Percentiles rank a stretch among this genome's conserved stretches.
These are phyloP conservation scores for Dascyllus trimaculatus DNA, from an alignment of 2,113 vertebrate genomes.

Conservation along the genomic window DNA sequence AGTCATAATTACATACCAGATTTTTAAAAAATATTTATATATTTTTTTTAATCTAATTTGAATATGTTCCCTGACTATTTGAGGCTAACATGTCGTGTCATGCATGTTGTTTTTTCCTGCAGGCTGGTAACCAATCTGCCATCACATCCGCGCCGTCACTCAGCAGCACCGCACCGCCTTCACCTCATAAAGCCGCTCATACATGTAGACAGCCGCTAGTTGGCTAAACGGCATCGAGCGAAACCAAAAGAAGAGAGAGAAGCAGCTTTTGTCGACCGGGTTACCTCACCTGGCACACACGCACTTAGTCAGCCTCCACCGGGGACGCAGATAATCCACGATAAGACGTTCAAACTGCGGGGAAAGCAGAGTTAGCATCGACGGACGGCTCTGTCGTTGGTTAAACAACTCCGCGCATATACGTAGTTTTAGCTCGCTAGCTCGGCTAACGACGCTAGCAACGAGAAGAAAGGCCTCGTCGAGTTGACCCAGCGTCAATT, in stretches of 20 bases:
- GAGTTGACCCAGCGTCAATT: constrained; percentile 51
- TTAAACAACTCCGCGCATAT: constrained; percentile 43
- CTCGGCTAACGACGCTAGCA: constrained; percentile 61
- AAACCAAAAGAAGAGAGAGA: constrained; percentile 18
- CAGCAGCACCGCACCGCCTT: constrained; percentile 49
- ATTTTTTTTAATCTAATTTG: too few species aligned
- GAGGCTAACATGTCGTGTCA: constrained; percentile 10
- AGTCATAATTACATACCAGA: too few species aligned
- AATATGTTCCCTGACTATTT: too few species aligned
- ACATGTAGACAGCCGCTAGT: constrained; percentile 44
- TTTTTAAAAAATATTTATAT: too few species aligned
- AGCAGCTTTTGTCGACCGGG: constrained; percentile 28
- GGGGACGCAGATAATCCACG: neutral
- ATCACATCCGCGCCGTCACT: constrained; percentile 60
- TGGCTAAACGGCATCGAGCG: constrained; percentile 47
- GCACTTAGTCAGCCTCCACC: constrained; percentile 2
- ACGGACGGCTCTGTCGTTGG: constrained; percentile 13
- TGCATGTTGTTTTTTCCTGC: neutral
- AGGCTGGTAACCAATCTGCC: constrained; percentile 52
- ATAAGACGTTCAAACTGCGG: neutral
- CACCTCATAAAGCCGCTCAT: constrained; percentile 53
- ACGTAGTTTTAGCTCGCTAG: constrained; percentile 70
- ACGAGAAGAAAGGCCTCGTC: constrained; percentile 58
- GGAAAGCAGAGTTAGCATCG: neutral
- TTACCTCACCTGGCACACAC: constrained; percentile 30